A percentile compares a stretch with the other conserved stretches of the same genome.
Evolutionary conservation across 2,888 invertebrate species (phyloP).

Genomic region (Lithodes maja): DNA sequence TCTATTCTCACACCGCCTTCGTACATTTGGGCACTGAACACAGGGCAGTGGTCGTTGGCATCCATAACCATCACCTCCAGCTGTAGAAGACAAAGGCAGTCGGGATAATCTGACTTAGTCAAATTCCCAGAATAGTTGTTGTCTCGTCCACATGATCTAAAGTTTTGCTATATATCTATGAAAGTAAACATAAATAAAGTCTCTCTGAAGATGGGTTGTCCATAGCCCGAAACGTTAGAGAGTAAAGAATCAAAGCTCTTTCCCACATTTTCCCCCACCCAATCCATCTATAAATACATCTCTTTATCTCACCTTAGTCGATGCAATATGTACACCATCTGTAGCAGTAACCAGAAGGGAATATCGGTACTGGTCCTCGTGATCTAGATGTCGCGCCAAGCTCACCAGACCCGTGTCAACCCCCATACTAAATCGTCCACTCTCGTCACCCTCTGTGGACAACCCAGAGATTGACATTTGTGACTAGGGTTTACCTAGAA

Average conservation of each 20-base stretch:
- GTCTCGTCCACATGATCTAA: too few relatives aligned
- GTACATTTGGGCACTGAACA: conserved; percentile 49
- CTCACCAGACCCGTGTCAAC: conserved; percentile 74
- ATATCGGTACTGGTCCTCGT: conserved; percentile 86
- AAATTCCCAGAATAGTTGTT: too few relatives aligned
- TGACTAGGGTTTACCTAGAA: too few relatives aligned
- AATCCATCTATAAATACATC: background rate
- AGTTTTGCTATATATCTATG: too few relatives aligned
- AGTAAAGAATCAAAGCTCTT: too few relatives aligned
- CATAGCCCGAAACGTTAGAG: too few relatives aligned
- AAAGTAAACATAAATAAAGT: too few relatives aligned
- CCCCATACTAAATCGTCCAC: conserved; percentile 60
- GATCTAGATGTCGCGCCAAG: conserved; percentile 85
- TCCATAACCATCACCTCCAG: conserved; percentile 74
- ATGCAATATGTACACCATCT: conserved; percentile 79
- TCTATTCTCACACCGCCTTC: conserved; percentile 36
- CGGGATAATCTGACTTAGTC: too few relatives aligned
- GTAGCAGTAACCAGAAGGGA: conserved; percentile 88
- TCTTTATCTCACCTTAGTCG: conserved; percentile 46
- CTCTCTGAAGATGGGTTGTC: too few relatives aligned
- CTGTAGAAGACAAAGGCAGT: conserved; percentile 73
- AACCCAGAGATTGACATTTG: too few relatives aligned
- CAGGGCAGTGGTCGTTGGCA: conserved; percentile 65
- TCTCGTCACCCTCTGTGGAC: conserved; percentile 59
- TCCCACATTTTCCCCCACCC: too few relatives aligned